These are phyloP conservation scores for Squalus acanthias DNA, from an alignment of 2,797 vertebrate species.

Conservation along the genomic window DNA sequence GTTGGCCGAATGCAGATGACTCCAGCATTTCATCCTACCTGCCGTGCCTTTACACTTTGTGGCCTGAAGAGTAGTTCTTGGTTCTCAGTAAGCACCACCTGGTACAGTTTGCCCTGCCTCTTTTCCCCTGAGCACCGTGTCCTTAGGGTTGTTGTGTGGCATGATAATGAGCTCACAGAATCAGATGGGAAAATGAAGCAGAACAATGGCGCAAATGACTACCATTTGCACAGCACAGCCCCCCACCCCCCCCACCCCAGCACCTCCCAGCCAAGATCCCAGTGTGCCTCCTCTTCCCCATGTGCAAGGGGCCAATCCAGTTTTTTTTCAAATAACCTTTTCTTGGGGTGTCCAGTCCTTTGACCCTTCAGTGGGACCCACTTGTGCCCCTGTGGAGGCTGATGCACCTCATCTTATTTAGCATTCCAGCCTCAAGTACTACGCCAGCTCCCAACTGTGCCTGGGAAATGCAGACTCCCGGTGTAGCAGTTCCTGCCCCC, in stretches of 20 bases:
- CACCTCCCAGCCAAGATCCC: background rate
- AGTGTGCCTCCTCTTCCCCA: background rate
- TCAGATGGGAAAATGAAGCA: background rate
- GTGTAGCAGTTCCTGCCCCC: background rate
- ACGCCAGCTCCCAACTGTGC: background rate
- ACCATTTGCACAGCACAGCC: background rate
- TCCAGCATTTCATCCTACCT: background rate
- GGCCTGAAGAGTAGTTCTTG: background rate
- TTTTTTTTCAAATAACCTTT: background rate
- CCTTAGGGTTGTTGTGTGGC: background rate
- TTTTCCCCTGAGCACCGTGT: background rate
- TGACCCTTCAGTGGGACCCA: background rate
- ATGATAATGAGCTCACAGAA: background rate
- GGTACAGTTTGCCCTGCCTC: background rate
- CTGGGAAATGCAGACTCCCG: background rate
- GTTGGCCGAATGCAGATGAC: background rate
- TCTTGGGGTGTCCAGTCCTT: background rate
- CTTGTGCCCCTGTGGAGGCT: background rate
- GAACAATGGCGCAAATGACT: background rate
- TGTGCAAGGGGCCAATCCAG: background rate
- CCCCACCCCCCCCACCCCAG: too few species aligned
- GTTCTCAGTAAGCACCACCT: background rate
- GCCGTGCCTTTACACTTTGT: background rate
- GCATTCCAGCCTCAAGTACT: background rate
- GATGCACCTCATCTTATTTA: background rate